Percentiles rank a stretch among this genome's conserved stretches.
Conservation (phyloP, 2,797 vertebrate species). For the Podarcis siculus region DNA sequence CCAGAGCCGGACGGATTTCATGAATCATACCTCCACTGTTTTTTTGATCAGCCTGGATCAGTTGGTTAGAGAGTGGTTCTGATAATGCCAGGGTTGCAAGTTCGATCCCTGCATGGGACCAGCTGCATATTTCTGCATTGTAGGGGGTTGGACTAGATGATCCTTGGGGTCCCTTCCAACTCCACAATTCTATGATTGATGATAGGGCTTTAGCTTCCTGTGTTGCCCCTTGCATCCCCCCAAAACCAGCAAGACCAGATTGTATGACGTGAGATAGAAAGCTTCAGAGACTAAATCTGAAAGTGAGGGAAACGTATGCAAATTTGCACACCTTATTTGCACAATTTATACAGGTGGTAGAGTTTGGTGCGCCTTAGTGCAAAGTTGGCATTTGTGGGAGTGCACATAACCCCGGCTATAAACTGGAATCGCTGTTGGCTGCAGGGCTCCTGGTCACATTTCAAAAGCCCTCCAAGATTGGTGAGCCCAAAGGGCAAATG, state of each 20-base stretch:
- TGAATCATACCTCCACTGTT: background rate
- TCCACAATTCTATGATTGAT: background rate
- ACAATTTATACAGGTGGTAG: background rate
- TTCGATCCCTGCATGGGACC: too few species aligned
- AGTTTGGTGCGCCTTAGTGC: background rate
- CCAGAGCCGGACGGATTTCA: background rate
- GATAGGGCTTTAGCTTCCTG: background rate
- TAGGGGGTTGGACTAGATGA: too few species aligned
- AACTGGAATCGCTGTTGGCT: background rate
- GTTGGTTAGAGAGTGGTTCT: too few species aligned
- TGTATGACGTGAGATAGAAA: background rate
- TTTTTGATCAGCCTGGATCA: too few species aligned
- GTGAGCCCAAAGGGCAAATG: background rate
- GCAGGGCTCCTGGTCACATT: background rate
- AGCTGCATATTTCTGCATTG: too few species aligned
- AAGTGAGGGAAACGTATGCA: background rate
- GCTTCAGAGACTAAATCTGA: too few species aligned
- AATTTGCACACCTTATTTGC: background rate
- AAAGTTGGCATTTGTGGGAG: background rate
- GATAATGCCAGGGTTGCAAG: too few species aligned
- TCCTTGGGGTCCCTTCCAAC: too few species aligned
- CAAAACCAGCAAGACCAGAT: background rate
- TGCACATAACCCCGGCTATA: background rate
- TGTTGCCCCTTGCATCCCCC: too few species aligned
- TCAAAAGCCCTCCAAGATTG: background rate